Conservation (phyloP, 1,140 invertebrate genomes). For the Procambarus virginalis region DNA sequence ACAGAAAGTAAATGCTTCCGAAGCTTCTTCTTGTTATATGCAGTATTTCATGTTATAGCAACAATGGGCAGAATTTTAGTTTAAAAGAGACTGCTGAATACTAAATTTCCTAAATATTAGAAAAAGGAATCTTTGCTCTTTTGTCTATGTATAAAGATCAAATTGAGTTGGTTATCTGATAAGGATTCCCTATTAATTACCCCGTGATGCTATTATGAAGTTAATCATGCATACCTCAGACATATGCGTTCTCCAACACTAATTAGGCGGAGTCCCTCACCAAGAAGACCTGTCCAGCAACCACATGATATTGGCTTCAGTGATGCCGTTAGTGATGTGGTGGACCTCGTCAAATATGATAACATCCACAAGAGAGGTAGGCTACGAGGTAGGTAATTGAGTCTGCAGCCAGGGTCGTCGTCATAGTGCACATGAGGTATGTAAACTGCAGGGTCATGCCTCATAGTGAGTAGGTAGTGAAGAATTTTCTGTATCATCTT, state of each 20-base stretch:
- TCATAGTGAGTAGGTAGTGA: neutral
- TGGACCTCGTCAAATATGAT: slow-evolving; percentile 92
- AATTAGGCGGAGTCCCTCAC: slow-evolving; percentile 77
- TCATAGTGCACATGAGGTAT: neutral
- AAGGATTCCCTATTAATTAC: neutral
- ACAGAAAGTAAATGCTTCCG: too few species aligned
- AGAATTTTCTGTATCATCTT: neutral
- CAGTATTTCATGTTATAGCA: too few species aligned
- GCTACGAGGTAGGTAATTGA: slow-evolving; percentile 72
- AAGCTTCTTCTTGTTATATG: too few species aligned
- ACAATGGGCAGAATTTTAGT: too few species aligned
- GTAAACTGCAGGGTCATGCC: neutral
- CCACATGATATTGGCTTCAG: slow-evolving; percentile 94
- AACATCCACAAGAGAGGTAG: slow-evolving; percentile 78
- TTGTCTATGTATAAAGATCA: neutral
- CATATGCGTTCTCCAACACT: slow-evolving; percentile 71
- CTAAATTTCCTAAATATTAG: neutral
- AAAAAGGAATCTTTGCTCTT: neutral
- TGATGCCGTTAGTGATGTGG: slow-evolving; percentile 93
- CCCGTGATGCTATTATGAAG: neutral
- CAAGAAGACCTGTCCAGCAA: slow-evolving; percentile 71
- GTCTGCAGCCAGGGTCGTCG: neutral
- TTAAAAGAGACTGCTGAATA: neutral
- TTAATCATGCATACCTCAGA: slow-evolving; percentile 56
- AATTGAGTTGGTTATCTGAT: neutral